Evolutionary conservation across 2,797 vertebrate species (phyloP).

Genomic region (Sarcophilus harrisii): DNA sequence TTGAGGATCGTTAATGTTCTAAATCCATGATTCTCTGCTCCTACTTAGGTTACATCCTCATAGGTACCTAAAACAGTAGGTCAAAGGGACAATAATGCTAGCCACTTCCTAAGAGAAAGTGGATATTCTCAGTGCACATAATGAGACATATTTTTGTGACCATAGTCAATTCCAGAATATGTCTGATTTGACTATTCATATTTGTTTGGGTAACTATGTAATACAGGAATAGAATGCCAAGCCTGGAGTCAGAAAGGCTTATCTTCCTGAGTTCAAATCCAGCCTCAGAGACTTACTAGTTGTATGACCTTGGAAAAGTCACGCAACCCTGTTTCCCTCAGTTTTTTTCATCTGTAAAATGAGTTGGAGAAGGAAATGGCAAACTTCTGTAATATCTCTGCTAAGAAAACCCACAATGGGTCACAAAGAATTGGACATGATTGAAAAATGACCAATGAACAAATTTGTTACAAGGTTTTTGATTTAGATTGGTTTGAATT

Average conservation of each 20-base stretch:
- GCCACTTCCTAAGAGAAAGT: not conserved
- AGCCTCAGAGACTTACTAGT: not conserved
- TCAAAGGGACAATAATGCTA: not conserved
- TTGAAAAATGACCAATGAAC: not conserved
- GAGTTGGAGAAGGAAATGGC: not conserved
- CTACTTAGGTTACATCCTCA: not conserved
- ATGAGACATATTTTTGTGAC: not conserved
- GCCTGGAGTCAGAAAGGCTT: not conserved
- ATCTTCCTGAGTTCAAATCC: not conserved
- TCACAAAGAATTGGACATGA: not conserved
- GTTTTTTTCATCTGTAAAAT: too few relatives aligned
- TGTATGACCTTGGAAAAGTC: not conserved
- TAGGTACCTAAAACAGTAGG: not conserved
- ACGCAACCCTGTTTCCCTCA: not conserved
- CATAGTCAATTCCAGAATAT: not conserved
- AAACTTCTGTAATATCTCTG: not conserved
- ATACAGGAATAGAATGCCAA: not conserved
- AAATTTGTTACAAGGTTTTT: not conserved
- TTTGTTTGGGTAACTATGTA: not conserved
- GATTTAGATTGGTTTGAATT: not conserved
- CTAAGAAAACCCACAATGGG: not conserved
- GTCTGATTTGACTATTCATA: not conserved
- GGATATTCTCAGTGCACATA: not conserved
- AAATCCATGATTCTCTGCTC: not conserved
- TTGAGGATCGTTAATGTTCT: not conserved